Evolutionary conservation across 2,797 vertebrate species (phyloP).

Genomic region (Odontamblyopus rebecca): DNA sequence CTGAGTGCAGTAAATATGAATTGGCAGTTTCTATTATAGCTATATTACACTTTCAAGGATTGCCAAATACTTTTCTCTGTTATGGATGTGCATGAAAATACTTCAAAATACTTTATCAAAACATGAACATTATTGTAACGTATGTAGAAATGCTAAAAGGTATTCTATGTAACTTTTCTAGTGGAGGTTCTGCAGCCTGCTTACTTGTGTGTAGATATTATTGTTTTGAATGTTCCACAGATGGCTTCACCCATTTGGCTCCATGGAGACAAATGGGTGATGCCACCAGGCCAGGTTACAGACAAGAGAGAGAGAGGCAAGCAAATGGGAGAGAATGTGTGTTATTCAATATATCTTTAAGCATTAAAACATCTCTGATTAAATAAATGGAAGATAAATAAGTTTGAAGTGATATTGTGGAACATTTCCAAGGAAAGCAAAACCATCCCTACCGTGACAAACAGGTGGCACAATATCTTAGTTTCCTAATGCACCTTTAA

Average conservation of each 20-base stretch:
- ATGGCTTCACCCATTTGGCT: neutral
- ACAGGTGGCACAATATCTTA: too few relatives aligned
- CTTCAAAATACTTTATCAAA: neutral
- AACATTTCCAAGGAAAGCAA: too few relatives aligned
- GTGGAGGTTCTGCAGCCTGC: neutral
- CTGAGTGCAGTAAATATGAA: neutral
- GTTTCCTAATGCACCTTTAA: neutral
- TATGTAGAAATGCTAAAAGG: too few relatives aligned
- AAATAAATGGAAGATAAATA: too few relatives aligned
- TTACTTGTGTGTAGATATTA: neutral
- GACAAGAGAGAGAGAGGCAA: neutral
- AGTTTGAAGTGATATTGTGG: too few relatives aligned
- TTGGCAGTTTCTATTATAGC: neutral
- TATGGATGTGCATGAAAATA: neutral
- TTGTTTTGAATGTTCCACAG: slow-evolving; percentile 3
- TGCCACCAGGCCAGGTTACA: neutral
- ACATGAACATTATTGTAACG: neutral
- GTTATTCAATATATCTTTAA: too few relatives aligned
- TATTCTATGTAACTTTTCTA: too few relatives aligned
- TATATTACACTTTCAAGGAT: neutral
- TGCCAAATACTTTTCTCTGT: neutral
- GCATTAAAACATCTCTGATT: too few relatives aligned
- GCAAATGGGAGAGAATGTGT: too few relatives aligned
- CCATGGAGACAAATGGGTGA: neutral
- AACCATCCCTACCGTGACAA: too few relatives aligned